Evolutionary conservation across 2,888 invertebrate genomes (phyloP), one percentile per base, ranked within the genome.

Genomic region (Didymodactylos carnosus): DNA sequence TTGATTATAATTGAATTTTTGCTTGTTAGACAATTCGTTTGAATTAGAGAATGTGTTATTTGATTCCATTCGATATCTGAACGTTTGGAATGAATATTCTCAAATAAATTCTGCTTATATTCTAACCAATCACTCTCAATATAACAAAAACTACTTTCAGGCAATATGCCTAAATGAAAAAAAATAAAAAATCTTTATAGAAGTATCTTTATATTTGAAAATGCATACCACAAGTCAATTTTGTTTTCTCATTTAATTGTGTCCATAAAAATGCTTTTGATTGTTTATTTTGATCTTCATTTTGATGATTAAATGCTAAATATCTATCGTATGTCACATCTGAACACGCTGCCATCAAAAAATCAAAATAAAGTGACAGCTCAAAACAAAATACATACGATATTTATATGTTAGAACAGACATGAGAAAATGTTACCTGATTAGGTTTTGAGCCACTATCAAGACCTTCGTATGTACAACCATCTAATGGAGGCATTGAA

Each of bases 301-400:
- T 70, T 39, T 39, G 69, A 70, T 70, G 27, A 29, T 76, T 78
- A 70, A 82, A 82, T 41, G 80, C 78, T 16, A 82, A 77, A 78
- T 83, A 84, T 46, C 81, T 80, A 3, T 80, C 78, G 76, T 83
- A 78, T 39, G 80, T 81, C 3, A 82, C 79, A 2, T 78, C 80
- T 40, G 78, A 77, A 76, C 83, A 83, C 80, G 85, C 84, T 2
- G 86, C 82, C 73, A 84, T 77, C 77, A 86, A 78, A 69, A 86
- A 80, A 79, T 86, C 86, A 79, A 86, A 86, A 79, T 84, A 86
- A 29, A 86, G 77, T 0, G 86, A 86, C 19, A 86, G 78, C 86
- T 86, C 79, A 25, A 80, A 79, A 27, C 11, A 75, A 62, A n/a
- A n/a, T n/a, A n/a, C n/a, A n/a, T n/a, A 74, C 13, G 51, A 41